Evolutionary conservation across 2,888 invertebrate genomes (phyloP).

Genomic region (Agrilus cyanescens): DNA sequence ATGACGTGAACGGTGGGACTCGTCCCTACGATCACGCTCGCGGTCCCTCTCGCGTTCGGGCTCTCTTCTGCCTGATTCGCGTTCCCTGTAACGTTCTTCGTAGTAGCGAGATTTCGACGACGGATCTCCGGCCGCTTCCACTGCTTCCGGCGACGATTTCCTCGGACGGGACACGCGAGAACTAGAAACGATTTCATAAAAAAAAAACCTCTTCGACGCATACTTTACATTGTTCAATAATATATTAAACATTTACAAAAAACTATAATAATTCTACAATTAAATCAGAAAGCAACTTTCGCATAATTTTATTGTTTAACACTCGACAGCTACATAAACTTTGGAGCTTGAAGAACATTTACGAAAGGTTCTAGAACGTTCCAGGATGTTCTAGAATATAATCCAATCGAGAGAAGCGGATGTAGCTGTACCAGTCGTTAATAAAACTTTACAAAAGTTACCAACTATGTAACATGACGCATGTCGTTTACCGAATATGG

Average conservation of each 20-base stretch:
- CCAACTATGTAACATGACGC: no score
- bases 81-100: conserved; percentile 73
- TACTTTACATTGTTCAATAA: background rate
- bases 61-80: conserved; percentile 45
- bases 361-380: no score
- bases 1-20: conserved; percentile 60
- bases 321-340: no score
- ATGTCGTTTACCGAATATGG: no score
- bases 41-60: conserved; percentile 50
- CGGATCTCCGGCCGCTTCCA: conserved; percentile 35
- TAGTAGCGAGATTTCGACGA: conserved; percentile 60
- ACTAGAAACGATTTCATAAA: conserved; percentile 7
- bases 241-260: background rate
- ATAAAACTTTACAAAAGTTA: no score
- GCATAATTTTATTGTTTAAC: background rate
- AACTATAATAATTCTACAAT: no score
- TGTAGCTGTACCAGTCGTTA: no score
- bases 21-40: conserved; percentile 54
- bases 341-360: no score
- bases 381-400: no score
- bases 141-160: conserved; percentile 49
- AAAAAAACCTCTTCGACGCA: no score
- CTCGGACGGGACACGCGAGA: conserved; percentile 36
- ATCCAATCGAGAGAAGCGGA: no score
- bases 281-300: no score